Evolutionary conservation across 2,797 vertebrate genomes (phyloP), one percentile per base, ranked within the genome.

Genomic region (Urophycis tenuis): DNA sequence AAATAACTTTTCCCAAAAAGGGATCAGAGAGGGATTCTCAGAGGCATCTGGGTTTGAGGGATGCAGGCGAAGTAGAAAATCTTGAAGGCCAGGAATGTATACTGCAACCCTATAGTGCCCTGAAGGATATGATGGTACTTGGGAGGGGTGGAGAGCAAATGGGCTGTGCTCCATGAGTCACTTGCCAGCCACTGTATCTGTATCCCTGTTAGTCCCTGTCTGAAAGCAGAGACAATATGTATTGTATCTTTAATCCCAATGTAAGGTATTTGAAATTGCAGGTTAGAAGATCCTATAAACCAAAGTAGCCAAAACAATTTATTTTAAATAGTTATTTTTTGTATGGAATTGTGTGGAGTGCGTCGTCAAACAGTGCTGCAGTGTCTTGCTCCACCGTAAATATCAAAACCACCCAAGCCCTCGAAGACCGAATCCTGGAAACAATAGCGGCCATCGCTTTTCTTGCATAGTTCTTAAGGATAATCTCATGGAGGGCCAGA

Each of bases 141-240:
- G 79, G 75, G 79, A 0, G 91, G 90, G 2, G 81, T 87, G 12
- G 93, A 92, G 77, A 95, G 90, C 72, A 94, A 77, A 0, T 92
- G 87, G 29, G 94, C 92, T 15, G 93, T 95, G 82, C 92, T 94
- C 94, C 94, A 95, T 25, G 94, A 94, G 80, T 95, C 93, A 31
- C 94, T 94, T 34, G 93, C 93, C 74, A 95, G 81, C 94, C 94
- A 95, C 77, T 94, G 93, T 71, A n/a, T n/a, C n/a, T n/a, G n/a
- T n/a, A 93, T 90, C 12, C 91, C 93, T 53, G 87, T 90, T 69
- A 94, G 88, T 25, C 86, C 91, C 75, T 89, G 81, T 74, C 86
- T 91, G 69, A 83, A 60, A n/a, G 11, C 53, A 60, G 53, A n/a
- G 11, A n/a, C 53, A 60, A 60, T 60, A 25, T 60, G 53, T 25